These are phyloP conservation scores for Smutsia temminckii DNA, from an alignment of 2,797 vertebrate genomes.

Conservation along the genomic window DNA sequence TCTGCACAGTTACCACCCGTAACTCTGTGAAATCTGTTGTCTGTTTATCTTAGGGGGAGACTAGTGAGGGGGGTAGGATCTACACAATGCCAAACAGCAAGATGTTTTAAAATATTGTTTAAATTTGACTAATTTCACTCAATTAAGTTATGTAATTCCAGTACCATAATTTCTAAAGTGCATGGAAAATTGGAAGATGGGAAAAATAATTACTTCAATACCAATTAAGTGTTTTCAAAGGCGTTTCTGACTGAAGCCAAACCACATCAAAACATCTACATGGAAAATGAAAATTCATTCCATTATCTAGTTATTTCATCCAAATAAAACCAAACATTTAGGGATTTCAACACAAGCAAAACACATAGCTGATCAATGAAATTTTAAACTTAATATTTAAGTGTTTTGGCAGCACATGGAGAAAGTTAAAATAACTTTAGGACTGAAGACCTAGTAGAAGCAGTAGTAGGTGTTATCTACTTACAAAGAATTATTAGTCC, in stretches of 20 bases:
- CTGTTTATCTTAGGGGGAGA: not conserved
- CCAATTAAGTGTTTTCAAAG: conserved; percentile 63
- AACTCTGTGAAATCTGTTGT: not conserved
- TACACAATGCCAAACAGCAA: not conserved
- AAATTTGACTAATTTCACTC: conserved; percentile 3
- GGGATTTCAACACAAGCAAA: conserved; percentile 43
- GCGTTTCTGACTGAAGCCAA: conserved; percentile 39
- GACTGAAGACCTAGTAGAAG: not conserved
- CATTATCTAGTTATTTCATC: conserved; percentile 57
- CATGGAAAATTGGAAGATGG: conserved; percentile 46
- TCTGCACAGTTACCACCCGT: not conserved
- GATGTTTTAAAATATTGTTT: conserved; percentile 44
- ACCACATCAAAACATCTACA: conserved; percentile 57
- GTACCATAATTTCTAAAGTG: conserved; percentile 54
- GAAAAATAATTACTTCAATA: conserved; percentile 63
- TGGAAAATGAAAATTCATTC: conserved; percentile 56
- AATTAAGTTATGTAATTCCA: not conserved
- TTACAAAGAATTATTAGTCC: conserved; percentile 30
- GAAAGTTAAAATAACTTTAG: conserved; percentile 42
- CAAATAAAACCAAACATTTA: conserved; percentile 48
- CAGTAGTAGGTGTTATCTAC: not conserved
- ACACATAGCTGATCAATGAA: conserved; percentile 13
- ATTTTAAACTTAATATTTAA: conserved; percentile 38
- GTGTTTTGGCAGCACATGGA: conserved; percentile 11
- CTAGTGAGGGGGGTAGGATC: not conserved